A percentile compares a stretch with the other conserved stretches of the same genome.
These are phyloP conservation scores for Conger conger DNA, from an alignment of 2,113 vertebrate genomes.

Conservation along the genomic window DNA sequence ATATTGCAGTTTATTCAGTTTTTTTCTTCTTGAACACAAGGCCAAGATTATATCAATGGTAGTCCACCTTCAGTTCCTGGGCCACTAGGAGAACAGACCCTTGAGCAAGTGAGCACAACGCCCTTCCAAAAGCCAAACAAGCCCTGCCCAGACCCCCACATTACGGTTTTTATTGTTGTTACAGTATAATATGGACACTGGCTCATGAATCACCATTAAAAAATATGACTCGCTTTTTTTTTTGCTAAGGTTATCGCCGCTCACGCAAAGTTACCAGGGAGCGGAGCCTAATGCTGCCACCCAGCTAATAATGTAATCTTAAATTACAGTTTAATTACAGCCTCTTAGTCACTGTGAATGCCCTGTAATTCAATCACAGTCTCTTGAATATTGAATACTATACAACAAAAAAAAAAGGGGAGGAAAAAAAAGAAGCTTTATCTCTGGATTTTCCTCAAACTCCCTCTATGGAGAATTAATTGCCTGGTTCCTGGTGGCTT, in stretches of 20 bases:
- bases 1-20: no score
- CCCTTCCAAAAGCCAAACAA: neutral
- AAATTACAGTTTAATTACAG: constrained; percentile 73
- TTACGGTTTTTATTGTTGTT: constrained; percentile 36
- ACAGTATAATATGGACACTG: constrained; percentile 60
- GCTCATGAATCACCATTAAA: constrained; percentile 55
- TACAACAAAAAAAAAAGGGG: constrained; percentile 39
- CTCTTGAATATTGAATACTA: constrained; percentile 64
- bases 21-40: no score
- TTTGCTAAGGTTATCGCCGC: constrained; percentile 84
- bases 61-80: no score
- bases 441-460: constrained; percentile 57
- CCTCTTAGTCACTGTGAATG: constrained; percentile 66
- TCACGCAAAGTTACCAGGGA: constrained; percentile 76
- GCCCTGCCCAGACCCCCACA: neutral
- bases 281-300: constrained; percentile 67
- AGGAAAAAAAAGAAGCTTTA: constrained; percentile 48
- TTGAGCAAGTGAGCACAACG: no score
- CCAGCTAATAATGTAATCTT: constrained; percentile 74
- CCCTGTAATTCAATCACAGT: constrained; percentile 73
- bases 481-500: constrained; percentile 50
- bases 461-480: constrained; percentile 56
- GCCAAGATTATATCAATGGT: no score
- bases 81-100: no score
- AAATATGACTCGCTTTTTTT: constrained; percentile 42